Percentiles rank a stretch among this genome's conserved stretches.
Evolutionary conservation across 2,113 vertebrate genomes (phyloP).

Genomic region (Aptenodytes patagonicus): DNA sequence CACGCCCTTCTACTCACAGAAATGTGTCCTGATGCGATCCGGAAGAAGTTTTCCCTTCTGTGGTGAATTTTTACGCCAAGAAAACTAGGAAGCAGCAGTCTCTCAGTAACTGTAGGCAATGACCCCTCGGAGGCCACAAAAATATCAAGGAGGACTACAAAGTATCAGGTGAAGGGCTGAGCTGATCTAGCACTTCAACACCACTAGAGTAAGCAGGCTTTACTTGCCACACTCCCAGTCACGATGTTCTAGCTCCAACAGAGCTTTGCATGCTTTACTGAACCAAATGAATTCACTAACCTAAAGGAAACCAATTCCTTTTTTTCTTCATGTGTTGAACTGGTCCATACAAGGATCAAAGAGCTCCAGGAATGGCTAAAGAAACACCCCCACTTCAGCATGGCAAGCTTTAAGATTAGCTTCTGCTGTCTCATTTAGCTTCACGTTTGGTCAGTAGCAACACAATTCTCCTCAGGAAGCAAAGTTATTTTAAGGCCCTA

Average conservation of each 20-base stretch:
- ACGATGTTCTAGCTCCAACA: accelerated
- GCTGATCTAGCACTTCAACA: background rate
- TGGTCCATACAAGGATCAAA: background rate
- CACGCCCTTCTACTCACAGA: background rate
- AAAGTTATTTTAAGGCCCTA: background rate
- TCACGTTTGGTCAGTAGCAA: background rate
- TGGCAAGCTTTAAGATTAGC: background rate
- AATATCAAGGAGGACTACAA: background rate
- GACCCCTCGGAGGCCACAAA: background rate
- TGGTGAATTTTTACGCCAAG: background rate
- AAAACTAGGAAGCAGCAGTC: background rate
- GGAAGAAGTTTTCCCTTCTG: background rate
- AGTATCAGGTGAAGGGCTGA: background rate
- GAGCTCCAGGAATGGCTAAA: background rate
- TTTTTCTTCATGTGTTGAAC: accelerated
- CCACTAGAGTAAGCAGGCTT: background rate
- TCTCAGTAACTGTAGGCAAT: background rate
- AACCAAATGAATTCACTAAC: background rate
- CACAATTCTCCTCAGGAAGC: background rate
- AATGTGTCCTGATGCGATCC: background rate
- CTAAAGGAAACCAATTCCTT: background rate
- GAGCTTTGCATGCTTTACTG: background rate
- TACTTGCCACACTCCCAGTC: background rate
- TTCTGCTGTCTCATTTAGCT: background rate
- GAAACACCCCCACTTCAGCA: background rate